phyloP scores from a whole-genome alignment of 1,140 invertebrate species.

The Caerostris extrusa region DNA sequence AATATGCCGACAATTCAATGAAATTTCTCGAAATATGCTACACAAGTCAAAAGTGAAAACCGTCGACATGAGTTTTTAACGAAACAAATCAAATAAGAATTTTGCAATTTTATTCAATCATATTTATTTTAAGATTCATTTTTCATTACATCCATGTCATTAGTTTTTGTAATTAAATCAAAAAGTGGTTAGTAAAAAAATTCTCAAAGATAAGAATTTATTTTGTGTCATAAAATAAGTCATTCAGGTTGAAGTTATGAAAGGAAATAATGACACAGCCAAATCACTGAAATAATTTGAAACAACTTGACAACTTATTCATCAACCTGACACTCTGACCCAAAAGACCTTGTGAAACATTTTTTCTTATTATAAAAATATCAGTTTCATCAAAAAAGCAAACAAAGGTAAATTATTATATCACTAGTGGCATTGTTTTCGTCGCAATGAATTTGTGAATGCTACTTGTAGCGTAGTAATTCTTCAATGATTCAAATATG shows the following conservation, averaged over 20 bases:
- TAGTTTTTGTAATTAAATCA: no score
- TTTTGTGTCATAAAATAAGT: background rate
- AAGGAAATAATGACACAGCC: background rate
- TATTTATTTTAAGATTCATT: no score
- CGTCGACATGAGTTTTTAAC: slow-evolving; percentile 39
- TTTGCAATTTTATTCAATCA: background rate
- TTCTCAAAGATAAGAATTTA: no score
- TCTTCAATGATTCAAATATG: background rate
- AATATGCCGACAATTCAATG: no score
- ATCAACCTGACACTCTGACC: slow-evolving; percentile 12
- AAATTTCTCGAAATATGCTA: no score
- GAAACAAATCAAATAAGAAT: slow-evolving; percentile 14
- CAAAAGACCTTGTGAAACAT: background rate
- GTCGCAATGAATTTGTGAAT: background rate
- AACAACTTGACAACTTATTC: background rate
- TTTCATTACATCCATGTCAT: no score
- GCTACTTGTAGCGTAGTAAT: background rate
- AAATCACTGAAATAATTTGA: background rate
- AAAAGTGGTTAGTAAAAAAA: no score
- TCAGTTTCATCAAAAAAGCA: background rate
- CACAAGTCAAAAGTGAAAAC: background rate
- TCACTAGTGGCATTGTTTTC: background rate
- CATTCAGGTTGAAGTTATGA: background rate
- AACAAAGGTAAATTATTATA: background rate
- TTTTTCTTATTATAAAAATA: background rate